phyloP scores from a whole-genome alignment of 2,797 vertebrate species.

The Cygnus olor region DNA sequence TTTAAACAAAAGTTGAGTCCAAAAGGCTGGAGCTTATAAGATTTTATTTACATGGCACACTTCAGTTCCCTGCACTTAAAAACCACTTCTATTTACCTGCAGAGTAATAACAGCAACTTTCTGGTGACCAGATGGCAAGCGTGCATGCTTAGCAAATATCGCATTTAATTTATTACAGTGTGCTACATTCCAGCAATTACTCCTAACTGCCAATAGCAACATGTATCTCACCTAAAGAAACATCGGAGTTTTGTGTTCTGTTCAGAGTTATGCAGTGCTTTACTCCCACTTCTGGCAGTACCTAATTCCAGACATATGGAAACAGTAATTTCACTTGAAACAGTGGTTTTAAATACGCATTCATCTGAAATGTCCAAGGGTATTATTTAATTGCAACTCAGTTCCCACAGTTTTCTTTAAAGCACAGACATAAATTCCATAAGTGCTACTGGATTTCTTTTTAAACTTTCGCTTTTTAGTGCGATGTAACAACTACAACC shows the following conservation, averaged over 20 bases:
- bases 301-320: conserved; percentile 62
- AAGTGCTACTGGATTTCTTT: background rate
- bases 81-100: conserved; percentile 42
- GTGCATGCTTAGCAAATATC: conserved; percentile 61
- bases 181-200: conserved; percentile 66
- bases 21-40: conserved; percentile 7
- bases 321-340: conserved; percentile 42
- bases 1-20: conserved; percentile 39
- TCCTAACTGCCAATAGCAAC: conserved; percentile 60
- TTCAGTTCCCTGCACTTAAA: conserved; percentile 25
- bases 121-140: conserved; percentile 65
- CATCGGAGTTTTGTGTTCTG: conserved; percentile 48
- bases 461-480: background rate
- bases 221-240: conserved; percentile 52
- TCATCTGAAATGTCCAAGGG: background rate
- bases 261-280: conserved; percentile 41
- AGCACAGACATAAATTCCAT: background rate
- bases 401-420: background rate
- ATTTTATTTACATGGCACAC: conserved; percentile 1
- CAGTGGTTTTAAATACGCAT: conserved; percentile 12
- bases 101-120: conserved; percentile 40
- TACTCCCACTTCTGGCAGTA: conserved; percentile 47
- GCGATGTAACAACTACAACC: background rate
- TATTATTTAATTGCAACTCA: background rate
- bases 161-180: conserved; percentile 54